Base-by-base conservation (phyloP, 2,797 vertebrate genomes). In the Martes flavigula region DNA sequence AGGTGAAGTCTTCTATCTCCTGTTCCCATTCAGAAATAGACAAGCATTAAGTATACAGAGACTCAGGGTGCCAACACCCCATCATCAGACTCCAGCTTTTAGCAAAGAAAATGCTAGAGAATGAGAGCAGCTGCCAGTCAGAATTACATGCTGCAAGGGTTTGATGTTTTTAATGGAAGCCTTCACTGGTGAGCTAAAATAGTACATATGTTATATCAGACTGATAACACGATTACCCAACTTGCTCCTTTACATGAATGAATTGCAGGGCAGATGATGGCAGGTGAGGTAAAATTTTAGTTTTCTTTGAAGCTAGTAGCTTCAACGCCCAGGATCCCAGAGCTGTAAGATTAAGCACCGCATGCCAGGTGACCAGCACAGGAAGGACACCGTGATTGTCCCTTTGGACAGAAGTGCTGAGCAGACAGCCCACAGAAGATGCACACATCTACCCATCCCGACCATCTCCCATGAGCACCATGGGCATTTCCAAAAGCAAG, bases 41-140 rank as follows among this genome's bases (percentile, higher is more conserved):
- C 62, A 23, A 92, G 79, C 17, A 93, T 75, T 85, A 97, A 91
- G 96, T 97, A 87, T 91, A 68, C 97, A 48, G 91, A 97, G 92
- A 94, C 60, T 97, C n/a, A 38, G 75, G 83, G 79, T 94, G 85
- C 86, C 58, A 62, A 87, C 94, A 96, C 82, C 93, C 86, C 95
- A 46, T 92, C 94, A 73, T 81, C 88, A 90, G 81, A 94, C 96
- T 94, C 94, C 77, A 94, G 83, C 95, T 98, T 97, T 98, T 95
- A 96, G 92, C 92, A 97, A 98, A 93, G 95, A 97, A 98, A 98
- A 96, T 64, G 48, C 93, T 97, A 92, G 94, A 98, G 98, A 96
- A 95, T 72, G n/a, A 98, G 96, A 98, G 90, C 92, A 98, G 91
- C 97, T 98, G 98, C 97, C 98, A 98, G 78, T 98, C 98, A 98